phyloP scores from a whole-genome alignment of 1,140 invertebrate species.

The Diuraphis noxia region DNA sequence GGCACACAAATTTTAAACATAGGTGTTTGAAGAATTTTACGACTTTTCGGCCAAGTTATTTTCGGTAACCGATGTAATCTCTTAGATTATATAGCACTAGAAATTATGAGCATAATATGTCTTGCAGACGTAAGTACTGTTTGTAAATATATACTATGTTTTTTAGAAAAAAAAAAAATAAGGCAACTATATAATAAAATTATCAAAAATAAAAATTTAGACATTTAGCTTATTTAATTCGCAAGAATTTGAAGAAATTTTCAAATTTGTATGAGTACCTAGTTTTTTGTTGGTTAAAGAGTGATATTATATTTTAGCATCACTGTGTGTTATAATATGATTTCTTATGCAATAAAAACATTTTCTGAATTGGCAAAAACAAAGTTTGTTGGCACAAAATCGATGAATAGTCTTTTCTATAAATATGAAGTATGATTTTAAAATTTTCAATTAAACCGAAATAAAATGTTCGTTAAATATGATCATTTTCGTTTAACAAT shows the following conservation, averaged over 20 bases:
- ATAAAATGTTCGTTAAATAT: neutral
- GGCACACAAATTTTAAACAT: neutral
- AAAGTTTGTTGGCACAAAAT: neutral
- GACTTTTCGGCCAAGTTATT: slow-evolving; percentile 6
- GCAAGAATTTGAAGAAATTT: neutral
- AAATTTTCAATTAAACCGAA: neutral
- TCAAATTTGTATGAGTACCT: neutral
- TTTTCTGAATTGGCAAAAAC: neutral
- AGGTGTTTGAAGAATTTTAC: neutral
- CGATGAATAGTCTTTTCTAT: neutral
- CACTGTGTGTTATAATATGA: neutral
- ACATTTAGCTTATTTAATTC: neutral
- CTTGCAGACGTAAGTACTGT: neutral
- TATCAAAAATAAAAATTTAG: neutral
- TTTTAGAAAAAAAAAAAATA: neutral
- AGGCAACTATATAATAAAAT: neutral
- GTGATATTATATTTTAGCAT: neutral
- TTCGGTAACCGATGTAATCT: neutral
- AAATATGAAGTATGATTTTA: neutral
- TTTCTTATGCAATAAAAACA: neutral
- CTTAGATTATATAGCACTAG: neutral
- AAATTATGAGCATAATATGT: neutral
- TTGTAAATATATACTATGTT: neutral
- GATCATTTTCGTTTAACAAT: neutral
- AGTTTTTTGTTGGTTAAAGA: neutral